Base-by-base conservation (phyloP, 2,888 invertebrate genomes). In the Tachina grossa region DNA sequence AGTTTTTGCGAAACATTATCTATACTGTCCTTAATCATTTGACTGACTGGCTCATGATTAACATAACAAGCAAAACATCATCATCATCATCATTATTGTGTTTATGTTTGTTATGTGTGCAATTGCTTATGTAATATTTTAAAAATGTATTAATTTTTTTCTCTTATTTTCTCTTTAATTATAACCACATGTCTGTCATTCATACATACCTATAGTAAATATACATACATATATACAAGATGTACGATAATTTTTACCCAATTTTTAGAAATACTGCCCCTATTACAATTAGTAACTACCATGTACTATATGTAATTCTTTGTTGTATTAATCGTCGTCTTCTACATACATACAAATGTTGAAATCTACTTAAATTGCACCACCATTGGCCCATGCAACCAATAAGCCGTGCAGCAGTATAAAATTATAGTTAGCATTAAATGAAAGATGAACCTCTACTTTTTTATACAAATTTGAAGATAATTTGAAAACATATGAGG, bases 71-170 rank as follows among this genome's bases (percentile, higher is more conserved):
- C 6, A 31, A 6, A 31, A 31, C 39, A 41, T 79, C 55, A 47
- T 49, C 10, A 22, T 41, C 51, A 51, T 69, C 49, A n/a, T 14
- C 41, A 55, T 76, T 49, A 41, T 76, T 63, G 59, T 75, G 47
- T 31, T 31, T 31, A 2, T 31, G 31, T 31, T 31, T 31, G 31
- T 6, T 31, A 31, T 31, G 69, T 63, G 76, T 82, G 55, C 47
- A 76, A 63, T 65, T 82, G 76, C 55, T 71, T 76, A 55, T 76
- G 57, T 66, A 68, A 80, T 57, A 74, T 72, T 82, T 47, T 45
- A 19, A 82, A 45, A 41, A 31, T 69, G 19, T 47, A 49, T 41
- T 74, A 59, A 57, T 71, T 74, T 66, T 74, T 66, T 31, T 63
- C 8, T 53, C 16, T 19, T 57, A 19, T 49, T 78, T 51, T 57